Base-by-base conservation (phyloP, 37 sponge, comb jelly and placozoan genomes). In the Diacarnus erythraeanus region DNA sequence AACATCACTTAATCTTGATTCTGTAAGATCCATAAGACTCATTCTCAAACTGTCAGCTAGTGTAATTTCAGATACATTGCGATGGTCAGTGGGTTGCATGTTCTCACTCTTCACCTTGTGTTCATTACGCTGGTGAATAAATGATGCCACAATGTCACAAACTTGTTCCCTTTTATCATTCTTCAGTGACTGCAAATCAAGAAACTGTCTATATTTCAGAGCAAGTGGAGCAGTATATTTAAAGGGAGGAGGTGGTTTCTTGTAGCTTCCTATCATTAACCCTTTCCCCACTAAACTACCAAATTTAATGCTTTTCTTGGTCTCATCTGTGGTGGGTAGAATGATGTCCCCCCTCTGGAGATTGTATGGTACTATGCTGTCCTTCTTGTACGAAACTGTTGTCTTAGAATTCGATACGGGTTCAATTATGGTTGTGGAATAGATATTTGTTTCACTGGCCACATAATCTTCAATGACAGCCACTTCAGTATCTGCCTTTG, bases 281-380 rank as follows among this genome's bases (percentile, higher is more conserved):
- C 74, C 75, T 64, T 68, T 89, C 0, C 89, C 89, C 5, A 84
- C 80, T 2, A 43, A 38, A 2, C 64, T 74, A 26, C 89, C 89
- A 89, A 89, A 89, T 34, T 44, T 61, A 31, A 38, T 41, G 33
- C 38, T 70, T 0, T 3, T 36, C 26, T 58, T 71, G 63, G 34
- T 58, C 1, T 29, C 35, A 25, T 75, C 42, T 1, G 10, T 31
- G 26, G 47, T 2, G 6, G 43, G 33, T 22, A 2, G 25, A 21
- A 15, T 39, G 2, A 38, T 29, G 15, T 38, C 33, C 3, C 42
- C 42, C 23, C 21, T 10, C 30, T 42, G 31, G 2, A 88, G 79
- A 41, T 83, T 88, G 23, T 39, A 54, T 38, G 91, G 91, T 18
- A 86, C 30, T 39, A 90, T 81, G 22, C 38, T 77, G 23, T 81